Conservation (phyloP, 2,113 vertebrate species). For the Gadus chalcogrammus region DNA sequence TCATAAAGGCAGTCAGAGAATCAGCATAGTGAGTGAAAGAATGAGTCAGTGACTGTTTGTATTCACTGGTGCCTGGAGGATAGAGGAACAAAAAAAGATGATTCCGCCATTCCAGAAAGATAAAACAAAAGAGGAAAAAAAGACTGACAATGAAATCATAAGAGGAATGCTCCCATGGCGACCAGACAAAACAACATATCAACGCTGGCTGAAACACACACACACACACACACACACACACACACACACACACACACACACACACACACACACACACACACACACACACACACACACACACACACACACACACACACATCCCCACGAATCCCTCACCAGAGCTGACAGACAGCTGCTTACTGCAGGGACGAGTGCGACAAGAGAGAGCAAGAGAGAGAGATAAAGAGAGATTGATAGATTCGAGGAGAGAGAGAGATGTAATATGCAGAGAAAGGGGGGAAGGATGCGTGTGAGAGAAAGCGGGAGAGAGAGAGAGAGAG, state of each 20-base stretch:
- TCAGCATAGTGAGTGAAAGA: constrained; percentile 9
- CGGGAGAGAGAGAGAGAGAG: neutral
- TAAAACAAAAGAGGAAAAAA: constrained; percentile 8
- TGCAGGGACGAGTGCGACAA: too few relatives aligned
- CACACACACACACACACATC: too few relatives aligned
- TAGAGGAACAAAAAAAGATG: neutral
- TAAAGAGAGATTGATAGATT: too few relatives aligned
- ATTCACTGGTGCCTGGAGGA: neutral
- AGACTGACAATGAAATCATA: constrained; percentile 17
- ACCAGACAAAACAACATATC: constrained; percentile 42
- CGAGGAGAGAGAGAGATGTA: constrained; percentile 13
- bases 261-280: too few relatives aligned
- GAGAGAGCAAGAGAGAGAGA: neutral
- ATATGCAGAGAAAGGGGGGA: too few relatives aligned
- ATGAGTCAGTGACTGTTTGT: too few relatives aligned
- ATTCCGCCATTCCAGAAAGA: constrained; percentile 19
- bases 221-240: too few relatives aligned
- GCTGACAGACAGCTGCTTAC: too few relatives aligned
- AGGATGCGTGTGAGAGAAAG: constrained; percentile 14
- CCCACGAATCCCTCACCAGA: too few relatives aligned
- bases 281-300: too few relatives aligned
- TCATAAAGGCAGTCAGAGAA: constrained; percentile 17
- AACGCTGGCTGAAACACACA: neutral
- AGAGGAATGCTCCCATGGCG: constrained; percentile 36
- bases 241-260: too few relatives aligned